Evolutionary conservation across 2,888 invertebrate genomes (phyloP).

Genomic region (Gari tellinella): DNA sequence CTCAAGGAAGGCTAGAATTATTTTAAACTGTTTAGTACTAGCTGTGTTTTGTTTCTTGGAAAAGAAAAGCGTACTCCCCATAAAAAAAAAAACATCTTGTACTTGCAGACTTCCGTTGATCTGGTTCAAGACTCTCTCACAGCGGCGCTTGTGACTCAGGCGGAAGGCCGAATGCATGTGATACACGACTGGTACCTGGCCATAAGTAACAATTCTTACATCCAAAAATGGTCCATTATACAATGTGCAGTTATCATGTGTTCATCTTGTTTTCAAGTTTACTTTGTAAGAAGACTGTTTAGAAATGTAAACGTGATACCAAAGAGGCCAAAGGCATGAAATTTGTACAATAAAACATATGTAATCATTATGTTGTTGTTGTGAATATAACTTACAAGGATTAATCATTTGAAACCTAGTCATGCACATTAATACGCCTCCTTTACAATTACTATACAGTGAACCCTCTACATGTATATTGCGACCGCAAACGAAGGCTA

Average conservation of each 20-base stretch:
- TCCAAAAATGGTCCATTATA: slow-evolving; percentile 94
- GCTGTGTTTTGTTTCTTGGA: too few species aligned
- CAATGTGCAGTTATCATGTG: slow-evolving; percentile 93
- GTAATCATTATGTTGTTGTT: too few species aligned
- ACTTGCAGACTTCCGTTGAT: slow-evolving; percentile 66
- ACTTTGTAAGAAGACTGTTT: slow-evolving; percentile 95
- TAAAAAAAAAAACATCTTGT: not conserved
- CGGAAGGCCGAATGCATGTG: slow-evolving; percentile 68
- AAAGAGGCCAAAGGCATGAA: not conserved
- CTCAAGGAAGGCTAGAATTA: too few species aligned
- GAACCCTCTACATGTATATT: too few species aligned
- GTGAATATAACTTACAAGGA: too few species aligned
- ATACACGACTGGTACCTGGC: slow-evolving; percentile 76
- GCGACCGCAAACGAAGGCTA: too few species aligned
- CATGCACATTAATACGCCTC: too few species aligned
- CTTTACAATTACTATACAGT: too few species aligned
- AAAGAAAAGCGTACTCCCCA: not conserved
- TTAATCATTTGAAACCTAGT: too few species aligned
- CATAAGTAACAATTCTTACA: slow-evolving; percentile 81
- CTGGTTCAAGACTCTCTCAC: slow-evolving; percentile 68
- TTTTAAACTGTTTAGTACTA: too few species aligned
- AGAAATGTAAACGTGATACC: slow-evolving; percentile 87
- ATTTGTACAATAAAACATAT: too few species aligned
- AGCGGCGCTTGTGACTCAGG: slow-evolving; percentile 63
- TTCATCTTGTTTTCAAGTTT: slow-evolving; percentile 92